Percentiles rank a stretch among this genome's conserved stretches.
Evolutionary conservation across 2,888 invertebrate species (phyloP).

Genomic region (Ennomos fuscantarius): DNA sequence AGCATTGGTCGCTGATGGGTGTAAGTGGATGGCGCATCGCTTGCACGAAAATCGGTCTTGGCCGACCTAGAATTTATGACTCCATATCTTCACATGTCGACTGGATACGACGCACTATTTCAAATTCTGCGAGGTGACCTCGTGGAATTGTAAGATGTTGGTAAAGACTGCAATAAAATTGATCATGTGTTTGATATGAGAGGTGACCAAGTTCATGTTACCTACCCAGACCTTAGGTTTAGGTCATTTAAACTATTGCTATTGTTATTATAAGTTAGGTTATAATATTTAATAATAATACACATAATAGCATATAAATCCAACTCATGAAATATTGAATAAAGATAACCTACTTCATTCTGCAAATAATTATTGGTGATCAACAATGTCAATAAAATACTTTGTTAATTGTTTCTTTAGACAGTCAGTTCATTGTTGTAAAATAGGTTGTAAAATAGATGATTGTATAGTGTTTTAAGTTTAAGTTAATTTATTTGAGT

Average conservation of each 20-base stretch:
- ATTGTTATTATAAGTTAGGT: no score
- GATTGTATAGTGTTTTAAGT: conserved; percentile 29
- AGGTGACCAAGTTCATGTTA: conserved; percentile 26
- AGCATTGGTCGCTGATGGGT: conserved; percentile 92
- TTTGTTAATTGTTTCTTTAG: conserved; percentile 4
- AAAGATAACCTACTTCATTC: no score
- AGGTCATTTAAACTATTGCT: background rate
- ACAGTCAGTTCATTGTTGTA: conserved; percentile 24
- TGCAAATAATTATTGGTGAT: no score
- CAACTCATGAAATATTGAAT: no score
- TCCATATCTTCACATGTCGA: conserved; percentile 92
- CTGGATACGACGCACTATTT: conserved; percentile 93
- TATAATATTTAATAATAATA: no score
- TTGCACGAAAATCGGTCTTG: conserved; percentile 90
- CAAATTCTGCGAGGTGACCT: conserved; percentile 78
- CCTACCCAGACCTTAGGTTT: conserved; percentile 14
- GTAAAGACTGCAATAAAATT: conserved; percentile 61
- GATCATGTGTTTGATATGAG: conserved; percentile 26
- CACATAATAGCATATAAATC: no score
- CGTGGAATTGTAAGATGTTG: conserved; percentile 24
- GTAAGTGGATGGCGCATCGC: conserved; percentile 95
- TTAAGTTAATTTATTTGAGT: conserved; percentile 44
- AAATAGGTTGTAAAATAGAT: conserved; percentile 10
- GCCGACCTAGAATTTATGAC: conserved; percentile 93
- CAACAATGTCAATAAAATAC: background rate